These are phyloP conservation scores for Channallabes apus DNA, from an alignment of 2,797 vertebrate species.

Conservation along the genomic window DNA sequence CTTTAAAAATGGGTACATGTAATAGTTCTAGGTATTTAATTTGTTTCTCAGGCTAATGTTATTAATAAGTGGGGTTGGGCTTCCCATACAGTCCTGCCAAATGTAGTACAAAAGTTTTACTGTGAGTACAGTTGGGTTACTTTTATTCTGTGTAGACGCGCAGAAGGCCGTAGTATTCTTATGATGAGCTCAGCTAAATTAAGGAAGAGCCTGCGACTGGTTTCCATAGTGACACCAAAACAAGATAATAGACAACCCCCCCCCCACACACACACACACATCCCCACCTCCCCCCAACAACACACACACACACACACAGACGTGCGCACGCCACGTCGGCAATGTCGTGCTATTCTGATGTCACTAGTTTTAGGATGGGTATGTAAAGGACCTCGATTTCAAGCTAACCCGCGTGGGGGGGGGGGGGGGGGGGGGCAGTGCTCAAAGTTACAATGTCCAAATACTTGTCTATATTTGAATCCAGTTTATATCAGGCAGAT, in stretches of 20 bases:
- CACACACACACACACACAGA: slow-evolving; percentile 15
- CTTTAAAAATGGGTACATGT: neutral
- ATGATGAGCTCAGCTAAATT: slow-evolving; percentile 51
- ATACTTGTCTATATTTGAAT: no score
- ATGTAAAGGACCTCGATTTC: no score
- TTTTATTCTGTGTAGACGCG: slow-evolving; percentile 33
- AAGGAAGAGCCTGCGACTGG: slow-evolving; percentile 53
- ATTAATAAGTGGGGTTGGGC: neutral
- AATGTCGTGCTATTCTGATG: neutral
- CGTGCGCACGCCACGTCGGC: neutral
- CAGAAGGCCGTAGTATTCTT: slow-evolving; percentile 40
- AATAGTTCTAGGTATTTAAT: neutral
- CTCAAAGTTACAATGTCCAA: neutral
- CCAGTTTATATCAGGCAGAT: neutral
- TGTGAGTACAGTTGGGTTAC: neutral
- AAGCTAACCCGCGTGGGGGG: neutral
- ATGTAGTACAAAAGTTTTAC: neutral
- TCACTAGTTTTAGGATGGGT: neutral
- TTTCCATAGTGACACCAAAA: slow-evolving; percentile 59
- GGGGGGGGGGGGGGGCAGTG: neutral
- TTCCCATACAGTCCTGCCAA: neutral
- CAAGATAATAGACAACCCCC: slow-evolving; percentile 54
- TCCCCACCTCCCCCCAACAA: slow-evolving; percentile 23
- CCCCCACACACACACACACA: slow-evolving; percentile 16
- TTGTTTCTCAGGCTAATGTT: neutral